Percentiles rank a stretch among this genome's conserved stretches.
phyloP scores from a whole-genome alignment of 2,797 vertebrate species.

The Myotis myotis region DNA sequence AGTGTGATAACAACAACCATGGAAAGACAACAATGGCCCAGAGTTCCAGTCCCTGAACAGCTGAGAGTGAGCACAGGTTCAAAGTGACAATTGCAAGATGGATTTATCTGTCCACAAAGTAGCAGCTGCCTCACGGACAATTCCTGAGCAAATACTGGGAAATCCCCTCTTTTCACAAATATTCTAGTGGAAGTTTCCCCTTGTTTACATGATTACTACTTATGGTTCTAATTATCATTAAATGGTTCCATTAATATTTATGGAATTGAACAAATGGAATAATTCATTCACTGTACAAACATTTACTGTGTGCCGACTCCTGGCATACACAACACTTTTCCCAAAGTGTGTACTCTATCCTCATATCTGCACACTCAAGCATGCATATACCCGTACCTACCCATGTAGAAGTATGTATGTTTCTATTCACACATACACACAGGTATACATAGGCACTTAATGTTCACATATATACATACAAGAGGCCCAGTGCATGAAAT shows the following conservation, averaged over 20 bases:
- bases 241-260: slow-evolving; percentile 43
- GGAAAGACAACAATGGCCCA: neutral
- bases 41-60: neutral
- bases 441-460: rapidly evolving
- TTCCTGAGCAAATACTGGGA: neutral
- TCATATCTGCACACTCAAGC: neutral
- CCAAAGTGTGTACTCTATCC: neutral
- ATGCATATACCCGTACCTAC: neutral
- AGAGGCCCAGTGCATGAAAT: too few relatives aligned
- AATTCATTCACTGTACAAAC: neutral
- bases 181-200: neutral
- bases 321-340: neutral
- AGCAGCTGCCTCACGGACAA: neutral
- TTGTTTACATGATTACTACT: neutral
- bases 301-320: neutral
- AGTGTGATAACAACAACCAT: rapidly evolving
- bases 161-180: neutral
- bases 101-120: neutral
- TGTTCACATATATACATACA: neutral
- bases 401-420: neutral
- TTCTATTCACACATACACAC: neutral
- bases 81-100: neutral
- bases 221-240: slow-evolving; percentile 14
- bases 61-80: neutral
- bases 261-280: slow-evolving; percentile 15